A percentile compares a stretch with the other conserved stretches of the same genome.
These are phyloP conservation scores for Mythimna ferrago DNA, from an alignment of 2,888 invertebrate genomes.

Conservation along the genomic window DNA sequence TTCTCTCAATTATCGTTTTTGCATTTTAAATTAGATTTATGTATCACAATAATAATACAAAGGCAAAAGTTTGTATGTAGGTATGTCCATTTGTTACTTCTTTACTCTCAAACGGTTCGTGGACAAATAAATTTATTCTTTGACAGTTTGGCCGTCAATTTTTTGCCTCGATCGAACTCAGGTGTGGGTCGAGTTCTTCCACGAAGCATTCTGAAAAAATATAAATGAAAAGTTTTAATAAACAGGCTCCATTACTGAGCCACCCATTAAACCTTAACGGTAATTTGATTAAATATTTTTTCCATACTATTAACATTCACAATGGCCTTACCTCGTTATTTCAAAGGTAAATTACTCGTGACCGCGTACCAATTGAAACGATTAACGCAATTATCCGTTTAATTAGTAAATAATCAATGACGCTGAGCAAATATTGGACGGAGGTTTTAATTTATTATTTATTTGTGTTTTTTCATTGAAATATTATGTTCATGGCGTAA, in stretches of 20 bases:
- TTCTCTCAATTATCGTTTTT: too few relatives aligned
- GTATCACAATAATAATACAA: too few relatives aligned
- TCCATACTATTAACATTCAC: slow-evolving; percentile 35
- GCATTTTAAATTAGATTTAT: too few relatives aligned
- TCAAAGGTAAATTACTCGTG: slow-evolving; percentile 46
- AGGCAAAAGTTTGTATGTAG: too few relatives aligned
- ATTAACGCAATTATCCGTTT: slow-evolving; percentile 48
- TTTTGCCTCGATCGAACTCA: too few relatives aligned
- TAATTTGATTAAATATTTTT: slow-evolving; percentile 43
- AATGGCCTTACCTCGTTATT: slow-evolving; percentile 43
- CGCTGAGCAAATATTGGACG: slow-evolving; percentile 20
- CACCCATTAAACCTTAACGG: slow-evolving; percentile 19
- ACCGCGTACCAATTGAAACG: slow-evolving; percentile 47
- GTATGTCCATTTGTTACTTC: too few relatives aligned
- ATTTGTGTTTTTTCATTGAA: slow-evolving; percentile 6
- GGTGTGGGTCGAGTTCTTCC: too few relatives aligned
- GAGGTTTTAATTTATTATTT: slow-evolving; percentile 17
- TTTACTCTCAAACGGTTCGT: too few relatives aligned
- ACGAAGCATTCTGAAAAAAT: not conserved
- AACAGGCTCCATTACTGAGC: not conserved
- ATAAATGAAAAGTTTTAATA: not conserved
- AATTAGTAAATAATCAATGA: slow-evolving; percentile 46
- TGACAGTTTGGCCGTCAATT: too few relatives aligned
- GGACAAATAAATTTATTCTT: too few relatives aligned
- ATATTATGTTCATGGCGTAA: not conserved